phyloP scores from a whole-genome alignment of 2,888 invertebrate species.

The Rhyacophila evoluta region DNA sequence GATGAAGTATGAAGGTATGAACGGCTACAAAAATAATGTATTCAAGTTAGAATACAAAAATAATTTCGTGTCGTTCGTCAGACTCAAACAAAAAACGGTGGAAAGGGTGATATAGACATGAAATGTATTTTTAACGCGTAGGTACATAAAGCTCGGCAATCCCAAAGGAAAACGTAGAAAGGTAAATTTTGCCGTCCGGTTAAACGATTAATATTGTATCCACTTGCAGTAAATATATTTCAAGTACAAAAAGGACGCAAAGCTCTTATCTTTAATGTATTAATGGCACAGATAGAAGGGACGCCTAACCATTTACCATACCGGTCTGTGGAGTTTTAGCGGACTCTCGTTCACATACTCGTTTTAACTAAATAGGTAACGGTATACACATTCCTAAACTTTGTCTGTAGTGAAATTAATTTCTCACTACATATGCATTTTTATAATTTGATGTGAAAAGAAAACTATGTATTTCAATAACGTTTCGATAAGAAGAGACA shows the following conservation, averaged over 20 bases:
- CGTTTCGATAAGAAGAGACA: too few relatives aligned
- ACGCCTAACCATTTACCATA: neutral
- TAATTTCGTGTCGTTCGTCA: neutral
- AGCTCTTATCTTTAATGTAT: constrained; percentile 2
- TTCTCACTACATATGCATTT: too few relatives aligned
- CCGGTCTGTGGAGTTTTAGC: neutral
- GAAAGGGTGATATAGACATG: neutral
- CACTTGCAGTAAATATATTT: neutral
- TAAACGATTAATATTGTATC: neutral
- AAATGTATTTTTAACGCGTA: neutral
- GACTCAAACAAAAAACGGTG: neutral
- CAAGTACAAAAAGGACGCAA: neutral
- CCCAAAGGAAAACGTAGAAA: neutral
- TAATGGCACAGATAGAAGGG: constrained; percentile 7
- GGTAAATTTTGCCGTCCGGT: neutral
- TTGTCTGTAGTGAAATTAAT: too few relatives aligned
- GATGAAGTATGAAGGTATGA: too few relatives aligned
- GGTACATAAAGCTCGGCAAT: neutral
- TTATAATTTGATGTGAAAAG: too few relatives aligned
- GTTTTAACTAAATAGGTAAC: neutral
- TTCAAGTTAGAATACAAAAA: neutral
- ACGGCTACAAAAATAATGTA: too few relatives aligned
- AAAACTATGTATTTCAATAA: too few relatives aligned
- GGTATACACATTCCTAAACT: too few relatives aligned
- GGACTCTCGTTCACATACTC: neutral